phyloP scores from a whole-genome alignment of 2,113 vertebrate species.

The Megaptera novaeangliae region DNA sequence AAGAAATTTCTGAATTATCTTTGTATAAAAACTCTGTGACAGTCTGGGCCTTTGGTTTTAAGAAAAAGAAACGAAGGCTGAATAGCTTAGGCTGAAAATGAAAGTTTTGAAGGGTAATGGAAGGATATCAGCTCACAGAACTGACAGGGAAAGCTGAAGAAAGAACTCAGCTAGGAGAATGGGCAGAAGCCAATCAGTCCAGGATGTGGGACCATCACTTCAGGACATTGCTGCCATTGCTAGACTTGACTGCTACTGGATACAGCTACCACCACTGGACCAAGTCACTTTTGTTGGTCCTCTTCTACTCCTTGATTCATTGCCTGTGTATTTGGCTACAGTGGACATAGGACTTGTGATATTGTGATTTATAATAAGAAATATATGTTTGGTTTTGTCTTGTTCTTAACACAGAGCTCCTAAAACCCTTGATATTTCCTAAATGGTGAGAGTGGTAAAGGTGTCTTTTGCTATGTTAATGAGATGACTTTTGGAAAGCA shows the following conservation, averaged over 20 bases:
- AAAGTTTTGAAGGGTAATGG: neutral
- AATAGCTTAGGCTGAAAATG: neutral
- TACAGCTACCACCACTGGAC: no score
- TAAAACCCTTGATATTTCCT: neutral
- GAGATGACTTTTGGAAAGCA: neutral
- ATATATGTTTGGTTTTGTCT: neutral
- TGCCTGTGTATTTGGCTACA: neutral
- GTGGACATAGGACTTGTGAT: neutral
- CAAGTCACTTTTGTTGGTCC: neutral
- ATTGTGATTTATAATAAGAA: neutral
- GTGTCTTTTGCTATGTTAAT: neutral
- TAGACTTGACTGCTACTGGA: neutral
- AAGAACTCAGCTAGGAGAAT: neutral
- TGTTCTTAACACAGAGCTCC: neutral
- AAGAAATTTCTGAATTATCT: slow-evolving; percentile 4
- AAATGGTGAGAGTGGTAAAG: neutral
- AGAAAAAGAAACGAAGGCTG: neutral
- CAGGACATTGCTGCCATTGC: no score
- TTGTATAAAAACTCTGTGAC: neutral
- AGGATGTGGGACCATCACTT: neutral
- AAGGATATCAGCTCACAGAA: neutral
- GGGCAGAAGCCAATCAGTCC: neutral
- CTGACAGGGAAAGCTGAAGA: neutral
- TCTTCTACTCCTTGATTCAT: neutral
- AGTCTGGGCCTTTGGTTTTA: neutral